These are phyloP conservation scores for Anaspis maculata DNA, from an alignment of 2,888 invertebrate genomes.

Conservation along the genomic window DNA sequence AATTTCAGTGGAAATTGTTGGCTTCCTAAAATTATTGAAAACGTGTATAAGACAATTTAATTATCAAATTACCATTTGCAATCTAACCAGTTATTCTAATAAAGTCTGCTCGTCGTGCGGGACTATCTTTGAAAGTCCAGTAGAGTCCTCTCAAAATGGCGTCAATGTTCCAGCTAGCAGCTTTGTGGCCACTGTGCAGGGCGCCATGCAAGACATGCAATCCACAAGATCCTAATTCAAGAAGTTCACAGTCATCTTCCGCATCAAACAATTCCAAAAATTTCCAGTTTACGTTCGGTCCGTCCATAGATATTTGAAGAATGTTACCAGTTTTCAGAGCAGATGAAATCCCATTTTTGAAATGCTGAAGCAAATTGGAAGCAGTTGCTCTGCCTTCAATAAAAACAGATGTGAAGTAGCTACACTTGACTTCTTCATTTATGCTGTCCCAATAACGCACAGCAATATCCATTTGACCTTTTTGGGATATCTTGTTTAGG, in stretches of 20 bases:
- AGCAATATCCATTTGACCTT: not conserved
- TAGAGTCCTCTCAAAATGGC: not conserved
- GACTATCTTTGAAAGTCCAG: not conserved
- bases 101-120: not conserved
- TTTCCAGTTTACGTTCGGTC: conserved; percentile 1
- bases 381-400: no score
- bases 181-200: not conserved
- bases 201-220: not conserved
- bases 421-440: no score
- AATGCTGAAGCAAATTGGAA: no score
- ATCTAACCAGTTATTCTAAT: not conserved
- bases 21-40: not conserved
- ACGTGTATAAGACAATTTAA: no score
- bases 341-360: no score
- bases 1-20: not conserved
- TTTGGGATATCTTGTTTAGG: not conserved
- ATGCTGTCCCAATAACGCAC: not conserved
- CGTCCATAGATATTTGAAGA: conserved; percentile 1
- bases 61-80: no score
- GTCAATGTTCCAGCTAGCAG: not conserved
- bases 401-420: no score
- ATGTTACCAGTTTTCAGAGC: no score
- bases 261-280: not conserved
- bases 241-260: not conserved
- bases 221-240: not conserved